phyloP scores from a whole-genome alignment of 2,797 vertebrate genomes.

The Pangasius krempfi region DNA sequence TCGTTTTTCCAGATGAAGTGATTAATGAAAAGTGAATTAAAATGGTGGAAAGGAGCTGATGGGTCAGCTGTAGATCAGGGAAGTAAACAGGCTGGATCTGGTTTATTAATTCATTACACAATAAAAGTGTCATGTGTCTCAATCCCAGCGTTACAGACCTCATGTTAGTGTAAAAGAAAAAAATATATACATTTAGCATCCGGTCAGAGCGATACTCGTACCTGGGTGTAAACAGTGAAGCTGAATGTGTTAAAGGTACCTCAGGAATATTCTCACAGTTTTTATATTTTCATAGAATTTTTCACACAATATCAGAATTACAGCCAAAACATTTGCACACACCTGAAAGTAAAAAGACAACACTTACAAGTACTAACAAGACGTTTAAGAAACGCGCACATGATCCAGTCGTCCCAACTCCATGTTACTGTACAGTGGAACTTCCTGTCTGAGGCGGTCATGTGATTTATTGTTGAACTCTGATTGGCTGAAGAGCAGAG shows the following conservation, averaged over 20 bases:
- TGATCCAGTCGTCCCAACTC: neutral
- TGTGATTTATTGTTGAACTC: neutral
- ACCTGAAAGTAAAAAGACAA: neutral
- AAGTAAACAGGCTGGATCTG: neutral
- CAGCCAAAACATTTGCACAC: neutral
- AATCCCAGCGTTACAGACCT: neutral
- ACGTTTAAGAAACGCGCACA: neutral
- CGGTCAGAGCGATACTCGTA: neutral
- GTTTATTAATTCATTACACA: no score
- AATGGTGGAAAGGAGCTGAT: neutral
- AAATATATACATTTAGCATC: neutral
- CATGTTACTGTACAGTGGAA: neutral
- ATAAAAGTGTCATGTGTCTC: neutral
- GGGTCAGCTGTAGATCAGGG: neutral
- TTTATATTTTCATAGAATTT: neutral
- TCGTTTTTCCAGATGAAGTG: neutral
- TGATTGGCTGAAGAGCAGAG: neutral
- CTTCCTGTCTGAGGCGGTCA: neutral
- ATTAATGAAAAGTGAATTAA: neutral
- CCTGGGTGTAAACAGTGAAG: neutral
- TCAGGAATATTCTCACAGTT: neutral
- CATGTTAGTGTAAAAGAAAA: neutral
- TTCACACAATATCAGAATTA: neutral
- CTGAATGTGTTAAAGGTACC: neutral
- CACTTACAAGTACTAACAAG: neutral